Evolutionary conservation across 2,888 invertebrate genomes (phyloP).

Genomic region (Coremacera marginata): DNA sequence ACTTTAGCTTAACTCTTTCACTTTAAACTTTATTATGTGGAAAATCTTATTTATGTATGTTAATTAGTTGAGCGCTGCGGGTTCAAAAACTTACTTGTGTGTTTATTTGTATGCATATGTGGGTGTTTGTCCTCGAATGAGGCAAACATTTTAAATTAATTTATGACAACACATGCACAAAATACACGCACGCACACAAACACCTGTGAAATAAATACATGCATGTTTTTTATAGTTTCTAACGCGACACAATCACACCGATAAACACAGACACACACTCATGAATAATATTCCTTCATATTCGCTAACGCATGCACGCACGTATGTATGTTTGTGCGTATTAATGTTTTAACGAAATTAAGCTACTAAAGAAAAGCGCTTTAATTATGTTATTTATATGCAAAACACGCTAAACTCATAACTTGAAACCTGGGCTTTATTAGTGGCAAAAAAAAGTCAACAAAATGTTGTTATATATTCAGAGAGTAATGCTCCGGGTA

Average conservation of each 20-base stretch:
- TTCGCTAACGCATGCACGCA: not conserved
- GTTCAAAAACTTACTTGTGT: not conserved
- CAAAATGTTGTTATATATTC: not conserved
- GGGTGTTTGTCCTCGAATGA: not conserved
- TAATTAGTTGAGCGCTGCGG: too few relatives aligned
- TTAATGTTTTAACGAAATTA: not conserved
- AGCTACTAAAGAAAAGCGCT: not conserved
- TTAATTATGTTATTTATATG: slow-evolving; percentile 10
- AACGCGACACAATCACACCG: not conserved
- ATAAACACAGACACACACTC: too few relatives aligned
- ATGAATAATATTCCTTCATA: not conserved
- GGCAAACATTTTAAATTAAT: slow-evolving; percentile 11
- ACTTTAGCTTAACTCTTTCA: too few relatives aligned
- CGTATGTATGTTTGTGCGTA: not conserved
- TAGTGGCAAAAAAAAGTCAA: not conserved
- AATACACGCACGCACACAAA: not conserved
- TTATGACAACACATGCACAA: not conserved
- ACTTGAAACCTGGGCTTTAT: not conserved
- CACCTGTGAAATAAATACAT: not conserved
- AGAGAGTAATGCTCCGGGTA: not conserved
- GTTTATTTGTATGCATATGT: not conserved
- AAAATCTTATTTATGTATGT: too few relatives aligned
- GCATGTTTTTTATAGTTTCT: not conserved
- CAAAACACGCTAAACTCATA: slow-evolving; percentile 4
- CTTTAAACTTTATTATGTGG: too few relatives aligned